Evolutionary conservation across 2,113 vertebrate species (phyloP).

Genomic region (Cyprinodon variegatus): DNA sequence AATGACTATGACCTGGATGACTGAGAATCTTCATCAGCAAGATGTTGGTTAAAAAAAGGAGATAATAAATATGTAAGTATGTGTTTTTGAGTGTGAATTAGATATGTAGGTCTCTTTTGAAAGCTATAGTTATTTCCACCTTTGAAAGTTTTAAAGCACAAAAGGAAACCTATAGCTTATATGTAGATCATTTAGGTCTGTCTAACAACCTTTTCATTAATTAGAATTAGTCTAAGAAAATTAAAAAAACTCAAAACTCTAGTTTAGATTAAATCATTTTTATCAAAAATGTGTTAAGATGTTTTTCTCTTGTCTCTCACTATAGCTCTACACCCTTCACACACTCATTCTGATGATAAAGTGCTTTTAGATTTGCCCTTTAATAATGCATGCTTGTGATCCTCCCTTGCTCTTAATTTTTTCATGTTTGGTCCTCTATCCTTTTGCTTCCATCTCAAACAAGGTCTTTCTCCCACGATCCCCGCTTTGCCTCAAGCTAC

Average conservation of each 20-base stretch:
- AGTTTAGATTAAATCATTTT: background rate
- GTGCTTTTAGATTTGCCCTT: constrained; percentile 65
- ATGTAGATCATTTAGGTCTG: too few species aligned
- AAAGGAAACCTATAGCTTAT: too few species aligned
- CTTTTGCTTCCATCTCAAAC: background rate
- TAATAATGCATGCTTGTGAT: constrained; percentile 69
- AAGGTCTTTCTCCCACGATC: constrained; percentile 21
- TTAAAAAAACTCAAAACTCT: background rate
- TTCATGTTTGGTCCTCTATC: constrained; percentile 16
- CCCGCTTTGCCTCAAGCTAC: constrained; percentile 11
- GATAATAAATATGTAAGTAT: too few species aligned
- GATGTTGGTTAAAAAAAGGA: background rate
- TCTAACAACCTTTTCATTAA: too few species aligned
- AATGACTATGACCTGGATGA: too few species aligned
- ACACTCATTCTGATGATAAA: constrained; percentile 59
- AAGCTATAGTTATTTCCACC: background rate
- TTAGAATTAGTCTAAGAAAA: too few species aligned
- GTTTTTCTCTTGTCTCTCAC: background rate
- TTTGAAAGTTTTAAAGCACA: too few species aligned
- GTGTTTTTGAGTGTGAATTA: background rate
- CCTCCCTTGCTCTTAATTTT: constrained; percentile 39
- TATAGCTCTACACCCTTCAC: constrained; percentile 8
- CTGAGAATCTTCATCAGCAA: background rate
- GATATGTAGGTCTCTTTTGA: background rate
- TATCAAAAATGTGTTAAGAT: constrained; percentile 42